Evolutionary conservation across 1,140 invertebrate species (phyloP), one percentile per base, ranked within the genome.

Genomic region (Antheraea mylitta): DNA sequence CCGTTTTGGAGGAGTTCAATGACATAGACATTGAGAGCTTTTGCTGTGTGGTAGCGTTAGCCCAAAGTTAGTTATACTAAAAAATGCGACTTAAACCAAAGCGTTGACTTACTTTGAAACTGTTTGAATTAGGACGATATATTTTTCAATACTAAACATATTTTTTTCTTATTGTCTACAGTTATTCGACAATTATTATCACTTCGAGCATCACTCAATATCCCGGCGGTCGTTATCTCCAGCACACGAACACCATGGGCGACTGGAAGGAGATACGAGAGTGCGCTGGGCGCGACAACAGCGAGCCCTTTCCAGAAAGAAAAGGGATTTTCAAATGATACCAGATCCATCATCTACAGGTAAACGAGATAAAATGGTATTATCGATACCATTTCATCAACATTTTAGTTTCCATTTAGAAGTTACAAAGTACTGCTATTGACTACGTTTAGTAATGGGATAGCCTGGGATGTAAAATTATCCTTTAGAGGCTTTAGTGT

Each of bases 151-250:
- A 53, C 45, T 53, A 7, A 6, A 53, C 11, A 16, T 16, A 53
- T 53, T 53, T 53, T 53, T 53, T 42, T 70, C 16, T 68, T 59
- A 53, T 82, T 83, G 84, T 91, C 83, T 94, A 6, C 93, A 97
- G 96, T 97, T 97, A 85, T 94, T 96, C 77, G 94, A 94, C 76
- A 95, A 96, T 83, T 95, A 96, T 89, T 98, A 96, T 87, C 96
- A 97, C 85, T 96, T 98, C 86, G 94, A 95, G 73, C 96, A 98
- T 90, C 93, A 93, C 75, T 93, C 93, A 60, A 94, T 98, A 59
- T 90, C 93, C 61, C 96, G 96, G 85, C 93, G 97, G 76, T 98
- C 97, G 6, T 72, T 94, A 67, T 88, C 93, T 11, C 95, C 96
- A 18, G 94, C 95, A 77, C 82, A 92, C 64, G 93, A 94, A 58